Conservation (phyloP, 2,797 vertebrate genomes). For the Trachurus trachurus region DNA sequence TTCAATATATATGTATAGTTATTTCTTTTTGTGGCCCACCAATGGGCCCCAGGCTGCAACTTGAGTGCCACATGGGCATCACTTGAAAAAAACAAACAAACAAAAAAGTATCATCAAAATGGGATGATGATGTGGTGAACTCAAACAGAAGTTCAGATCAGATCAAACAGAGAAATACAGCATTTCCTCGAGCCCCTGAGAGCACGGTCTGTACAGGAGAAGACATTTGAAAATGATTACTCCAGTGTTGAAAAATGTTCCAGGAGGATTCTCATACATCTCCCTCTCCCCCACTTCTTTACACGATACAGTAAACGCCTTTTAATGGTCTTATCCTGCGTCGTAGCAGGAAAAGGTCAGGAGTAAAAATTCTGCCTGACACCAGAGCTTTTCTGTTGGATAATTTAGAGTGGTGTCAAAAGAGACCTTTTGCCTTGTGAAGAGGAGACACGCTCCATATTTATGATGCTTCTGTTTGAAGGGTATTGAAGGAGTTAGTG, state of each 20-base stretch:
- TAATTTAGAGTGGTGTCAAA: slow-evolving; percentile 67
- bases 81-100: too few species aligned
- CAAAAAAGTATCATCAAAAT: neutral
- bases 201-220: neutral
- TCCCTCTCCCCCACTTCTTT: slow-evolving; percentile 27
- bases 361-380: slow-evolving; percentile 60
- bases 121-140: neutral
- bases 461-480: slow-evolving; percentile 57
- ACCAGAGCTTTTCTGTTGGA: slow-evolving; percentile 50
- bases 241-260: slow-evolving; percentile 41
- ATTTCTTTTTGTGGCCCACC: too few species aligned
- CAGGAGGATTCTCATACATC: slow-evolving; percentile 23
- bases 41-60: too few species aligned
- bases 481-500: slow-evolving; percentile 47
- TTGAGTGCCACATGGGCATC: too few species aligned
- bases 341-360: slow-evolving; percentile 56
- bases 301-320: slow-evolving; percentile 57
- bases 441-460: slow-evolving; percentile 50
- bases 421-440: slow-evolving; percentile 60
- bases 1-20: too few species aligned
- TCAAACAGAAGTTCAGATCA: neutral
- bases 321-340: slow-evolving; percentile 56
- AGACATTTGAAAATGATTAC: slow-evolving; percentile 46
- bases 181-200: neutral
- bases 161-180: neutral